Percentiles rank a stretch among this genome's conserved stretches.
These are phyloP conservation scores for Halichoerus grypus DNA, from an alignment of 2,113 vertebrate genomes.

Conservation along the genomic window DNA sequence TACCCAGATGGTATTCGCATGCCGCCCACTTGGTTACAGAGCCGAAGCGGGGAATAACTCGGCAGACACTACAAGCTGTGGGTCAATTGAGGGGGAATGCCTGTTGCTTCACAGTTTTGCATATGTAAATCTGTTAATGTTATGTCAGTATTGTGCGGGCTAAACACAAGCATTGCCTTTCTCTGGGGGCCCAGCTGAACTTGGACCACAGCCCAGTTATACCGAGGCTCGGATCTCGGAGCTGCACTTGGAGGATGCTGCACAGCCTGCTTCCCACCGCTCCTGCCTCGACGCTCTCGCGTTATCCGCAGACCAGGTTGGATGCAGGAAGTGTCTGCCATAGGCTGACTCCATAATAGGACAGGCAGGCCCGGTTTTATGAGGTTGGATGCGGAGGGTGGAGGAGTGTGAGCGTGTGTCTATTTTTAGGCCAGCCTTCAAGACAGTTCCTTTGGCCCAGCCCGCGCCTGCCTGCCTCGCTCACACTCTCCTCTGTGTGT, in stretches of 20 bases:
- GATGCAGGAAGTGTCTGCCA: constrained; percentile 80
- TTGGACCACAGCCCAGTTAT: constrained; percentile 90
- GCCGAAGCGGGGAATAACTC: constrained; percentile 93
- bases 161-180: constrained; percentile 91
- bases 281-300: constrained; percentile 82
- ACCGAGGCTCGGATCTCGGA: constrained; percentile 87
- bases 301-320: constrained; percentile 62
- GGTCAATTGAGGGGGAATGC: constrained; percentile 94
- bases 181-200: constrained; percentile 92
- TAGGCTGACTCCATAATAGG: constrained; percentile 82
- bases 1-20: constrained; percentile 97
- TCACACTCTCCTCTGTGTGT: constrained; percentile 82
- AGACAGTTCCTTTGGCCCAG: constrained; percentile 85
- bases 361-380: constrained; percentile 81
- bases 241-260: constrained; percentile 85
- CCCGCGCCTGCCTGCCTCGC: constrained; percentile 81
- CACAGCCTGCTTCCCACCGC: constrained; percentile 84
- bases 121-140: constrained; percentile 95
- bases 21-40: constrained; percentile 96
- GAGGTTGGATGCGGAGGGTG: constrained; percentile 78
- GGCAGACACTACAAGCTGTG: constrained; percentile 93
- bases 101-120: constrained; percentile 94
- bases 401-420: constrained; percentile 78
- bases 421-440: constrained; percentile 88
- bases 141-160: constrained; percentile 92